phyloP scores from a whole-genome alignment of 92 coral and sea anemone species.

The Metridium senile region DNA sequence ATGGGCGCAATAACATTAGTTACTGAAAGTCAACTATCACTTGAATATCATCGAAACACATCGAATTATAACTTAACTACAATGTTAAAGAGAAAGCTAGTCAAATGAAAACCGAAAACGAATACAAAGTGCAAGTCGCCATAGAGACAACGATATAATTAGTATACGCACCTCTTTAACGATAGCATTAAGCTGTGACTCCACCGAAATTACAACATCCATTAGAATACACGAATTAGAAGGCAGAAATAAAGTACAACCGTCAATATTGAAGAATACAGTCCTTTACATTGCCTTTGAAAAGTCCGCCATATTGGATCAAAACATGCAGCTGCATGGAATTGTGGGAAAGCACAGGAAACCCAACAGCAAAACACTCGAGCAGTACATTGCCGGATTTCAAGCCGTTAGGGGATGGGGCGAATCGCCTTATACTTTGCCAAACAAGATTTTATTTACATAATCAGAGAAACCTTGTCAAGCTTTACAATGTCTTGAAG shows the following conservation, averaged over 20 bases:
- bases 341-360: conserved; percentile 21
- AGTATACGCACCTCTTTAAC: conserved; percentile 67
- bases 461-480: too few relatives aligned
- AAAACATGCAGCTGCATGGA: conserved; percentile 5
- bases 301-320: conserved; percentile 37
- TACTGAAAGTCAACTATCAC: too few relatives aligned
- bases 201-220: conserved; percentile 84
- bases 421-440: too few relatives aligned
- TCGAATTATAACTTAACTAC: background rate
- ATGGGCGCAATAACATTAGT: too few relatives aligned
- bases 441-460: too few relatives aligned
- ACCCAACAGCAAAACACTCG: background rate
- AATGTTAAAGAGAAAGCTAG: background rate
- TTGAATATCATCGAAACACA: too few relatives aligned
- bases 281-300: conserved; percentile 4
- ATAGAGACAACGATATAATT: background rate
- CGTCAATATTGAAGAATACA: background rate
- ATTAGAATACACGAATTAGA: conserved; percentile 13
- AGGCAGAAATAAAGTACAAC: background rate
- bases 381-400: background rate
- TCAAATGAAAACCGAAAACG: too few relatives aligned
- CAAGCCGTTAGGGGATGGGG: too few relatives aligned
- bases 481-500: too few relatives aligned
- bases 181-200: conserved; percentile 76
- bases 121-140: background rate